Conservation (phyloP, 2,113 vertebrate species). For the Phodopus roborovskii region DNA sequence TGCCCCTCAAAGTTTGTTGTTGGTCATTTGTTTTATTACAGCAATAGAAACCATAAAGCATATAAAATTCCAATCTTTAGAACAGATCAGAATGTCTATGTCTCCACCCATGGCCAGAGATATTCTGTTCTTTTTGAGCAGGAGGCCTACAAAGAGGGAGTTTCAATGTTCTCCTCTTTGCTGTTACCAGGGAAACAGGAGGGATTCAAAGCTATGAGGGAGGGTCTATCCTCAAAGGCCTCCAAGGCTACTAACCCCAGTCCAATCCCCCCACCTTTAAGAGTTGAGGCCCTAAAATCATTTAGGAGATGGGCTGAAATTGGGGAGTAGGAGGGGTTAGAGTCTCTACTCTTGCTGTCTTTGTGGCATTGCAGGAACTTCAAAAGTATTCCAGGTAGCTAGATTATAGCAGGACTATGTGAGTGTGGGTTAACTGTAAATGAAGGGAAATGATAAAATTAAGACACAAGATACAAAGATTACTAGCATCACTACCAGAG, state of each 20-base stretch:
- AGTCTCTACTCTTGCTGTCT: neutral
- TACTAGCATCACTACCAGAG: neutral
- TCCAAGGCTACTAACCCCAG: neutral
- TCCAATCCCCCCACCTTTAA: neutral
- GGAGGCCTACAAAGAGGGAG: neutral
- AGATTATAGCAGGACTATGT: neutral
- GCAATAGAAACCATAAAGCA: neutral
- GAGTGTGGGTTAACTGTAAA: neutral
- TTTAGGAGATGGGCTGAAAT: neutral
- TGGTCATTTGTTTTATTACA: neutral
- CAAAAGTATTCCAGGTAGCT: no score
- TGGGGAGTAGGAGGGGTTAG: neutral
- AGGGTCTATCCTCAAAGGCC: neutral
- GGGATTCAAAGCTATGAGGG: no score
- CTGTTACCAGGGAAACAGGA: neutral
- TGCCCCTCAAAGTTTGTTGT: neutral
- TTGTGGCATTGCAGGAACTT: no score
- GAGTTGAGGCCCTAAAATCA: neutral
- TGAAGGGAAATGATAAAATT: neutral
- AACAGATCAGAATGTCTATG: neutral
- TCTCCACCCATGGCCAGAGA: neutral
- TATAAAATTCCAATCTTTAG: neutral
- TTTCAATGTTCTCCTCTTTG: neutral
- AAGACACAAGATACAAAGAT: neutral
- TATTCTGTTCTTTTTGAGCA: neutral